Evolutionary conservation across 2,113 vertebrate species (phyloP).

Genomic region (Anthoscopus minutus): DNA sequence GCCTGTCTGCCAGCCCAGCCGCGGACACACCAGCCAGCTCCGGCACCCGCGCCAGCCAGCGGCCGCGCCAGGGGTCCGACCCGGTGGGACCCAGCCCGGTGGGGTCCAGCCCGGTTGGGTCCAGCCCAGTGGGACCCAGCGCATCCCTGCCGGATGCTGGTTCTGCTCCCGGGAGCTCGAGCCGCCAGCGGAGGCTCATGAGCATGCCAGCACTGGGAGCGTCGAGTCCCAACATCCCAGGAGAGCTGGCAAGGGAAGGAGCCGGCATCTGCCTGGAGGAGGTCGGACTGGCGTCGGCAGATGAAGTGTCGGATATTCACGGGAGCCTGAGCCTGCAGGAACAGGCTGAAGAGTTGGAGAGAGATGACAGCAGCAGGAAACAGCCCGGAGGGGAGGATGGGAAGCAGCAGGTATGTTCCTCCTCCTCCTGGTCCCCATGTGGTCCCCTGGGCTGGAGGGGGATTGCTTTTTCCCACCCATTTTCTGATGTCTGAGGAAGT

Average conservation of each 20-base stretch:
- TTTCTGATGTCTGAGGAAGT: not conserved
- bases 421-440: fast-evolving
- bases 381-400: not conserved
- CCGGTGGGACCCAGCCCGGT: not conserved
- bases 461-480: not conserved
- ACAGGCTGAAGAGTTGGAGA: not conserved
- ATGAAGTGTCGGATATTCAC: conserved; percentile 25
- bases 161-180: not conserved
- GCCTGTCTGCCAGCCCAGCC: not conserved
- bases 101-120: not conserved
- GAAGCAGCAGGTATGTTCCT: conserved; percentile 17
- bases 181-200: not conserved
- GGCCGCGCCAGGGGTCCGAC: not conserved
- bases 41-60: not conserved
- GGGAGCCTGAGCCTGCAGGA: conserved; percentile 38
- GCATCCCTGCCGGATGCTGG: not conserved
- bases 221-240: conserved; percentile 18
- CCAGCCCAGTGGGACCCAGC: not conserved
- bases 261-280: conserved; percentile 32
- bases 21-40: not conserved
- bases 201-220: not conserved
- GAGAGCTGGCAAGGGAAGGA: not conserved
- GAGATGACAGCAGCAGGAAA: not conserved
- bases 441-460: not conserved
- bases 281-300: conserved; percentile 10